These are phyloP conservation scores for Megastigmus dorsalis DNA, from an alignment of 2,888 invertebrate species.

Conservation along the genomic window DNA sequence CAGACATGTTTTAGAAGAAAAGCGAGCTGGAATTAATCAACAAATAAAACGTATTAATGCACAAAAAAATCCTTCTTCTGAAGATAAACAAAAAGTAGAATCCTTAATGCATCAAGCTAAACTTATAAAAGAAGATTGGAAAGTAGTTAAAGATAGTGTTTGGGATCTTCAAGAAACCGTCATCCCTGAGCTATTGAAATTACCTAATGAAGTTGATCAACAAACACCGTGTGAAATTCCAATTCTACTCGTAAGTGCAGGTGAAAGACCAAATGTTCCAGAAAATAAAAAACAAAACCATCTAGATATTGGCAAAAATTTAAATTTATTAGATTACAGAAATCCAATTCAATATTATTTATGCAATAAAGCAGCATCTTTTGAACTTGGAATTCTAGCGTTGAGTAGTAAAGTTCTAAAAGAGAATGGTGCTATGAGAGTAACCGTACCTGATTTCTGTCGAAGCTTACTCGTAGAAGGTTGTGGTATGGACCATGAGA, in stretches of 20 bases:
- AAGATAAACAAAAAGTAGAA: conserved; percentile 74
- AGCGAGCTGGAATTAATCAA: conserved; percentile 75
- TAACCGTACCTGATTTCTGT: conserved; percentile 86
- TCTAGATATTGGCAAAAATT: conserved; percentile 76
- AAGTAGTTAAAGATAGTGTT: conserved; percentile 78
- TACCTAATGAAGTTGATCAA: conserved; percentile 83
- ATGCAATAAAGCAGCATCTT: conserved; percentile 81
- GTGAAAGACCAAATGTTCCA: conserved; percentile 45
- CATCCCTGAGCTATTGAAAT: conserved; percentile 78
- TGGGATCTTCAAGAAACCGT: conserved; percentile 85
- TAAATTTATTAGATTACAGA: conserved; percentile 78
- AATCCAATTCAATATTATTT: conserved; percentile 80
- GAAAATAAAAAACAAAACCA: conserved; percentile 69
- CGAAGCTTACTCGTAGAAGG: conserved; percentile 86
- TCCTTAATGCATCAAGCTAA: conserved; percentile 78
- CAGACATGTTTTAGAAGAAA: conserved; percentile 76
- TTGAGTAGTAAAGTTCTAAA: conserved; percentile 73
- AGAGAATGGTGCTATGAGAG: conserved; percentile 78
- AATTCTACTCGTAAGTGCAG: conserved; percentile 58
- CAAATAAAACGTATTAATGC: conserved; percentile 74
- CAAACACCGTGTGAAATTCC: conserved; percentile 76
- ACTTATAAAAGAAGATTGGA: conserved; percentile 80
- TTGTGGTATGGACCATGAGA: conserved; percentile 78
- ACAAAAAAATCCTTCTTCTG: conserved; percentile 61
- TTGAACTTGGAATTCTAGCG: conserved; percentile 80